Evolutionary conservation across 1,140 invertebrate genomes (phyloP).

Genomic region (Heliconius himera): DNA sequence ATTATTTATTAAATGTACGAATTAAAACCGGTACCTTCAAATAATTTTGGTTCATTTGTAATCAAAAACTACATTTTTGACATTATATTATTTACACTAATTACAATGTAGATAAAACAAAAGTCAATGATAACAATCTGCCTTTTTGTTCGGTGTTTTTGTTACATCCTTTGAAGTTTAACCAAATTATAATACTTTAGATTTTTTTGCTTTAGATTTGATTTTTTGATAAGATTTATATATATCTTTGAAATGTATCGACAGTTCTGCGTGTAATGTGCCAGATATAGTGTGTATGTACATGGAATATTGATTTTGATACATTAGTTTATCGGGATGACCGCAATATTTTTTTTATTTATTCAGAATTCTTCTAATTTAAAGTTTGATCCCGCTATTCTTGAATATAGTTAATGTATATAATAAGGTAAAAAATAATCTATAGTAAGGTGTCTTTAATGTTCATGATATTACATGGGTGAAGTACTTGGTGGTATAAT

Average conservation of each 20-base stretch:
- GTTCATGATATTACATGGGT: too few relatives aligned
- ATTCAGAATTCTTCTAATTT: too few relatives aligned
- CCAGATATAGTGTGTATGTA: neutral
- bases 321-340: neutral
- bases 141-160: neutral
- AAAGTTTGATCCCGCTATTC: too few relatives aligned
- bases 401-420: too few relatives aligned
- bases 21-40: neutral
- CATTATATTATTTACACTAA: neutral
- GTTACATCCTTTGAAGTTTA: neutral
- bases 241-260: conserved; percentile 6
- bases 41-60: neutral
- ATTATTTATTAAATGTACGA: neutral
- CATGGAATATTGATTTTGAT: neutral
- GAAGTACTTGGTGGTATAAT: too few relatives aligned
- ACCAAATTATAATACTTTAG: neutral
- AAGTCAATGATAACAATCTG: neutral
- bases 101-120: conserved; percentile 3
- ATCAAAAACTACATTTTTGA: neutral
- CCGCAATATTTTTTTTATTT: too few relatives aligned
- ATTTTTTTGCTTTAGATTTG: neutral
- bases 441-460: too few relatives aligned
- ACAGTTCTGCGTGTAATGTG: neutral
- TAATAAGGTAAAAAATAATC: too few relatives aligned
- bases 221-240: neutral